Base-by-base conservation (phyloP, 2,797 vertebrate genomes). In the Amazona ochrocephala region DNA sequence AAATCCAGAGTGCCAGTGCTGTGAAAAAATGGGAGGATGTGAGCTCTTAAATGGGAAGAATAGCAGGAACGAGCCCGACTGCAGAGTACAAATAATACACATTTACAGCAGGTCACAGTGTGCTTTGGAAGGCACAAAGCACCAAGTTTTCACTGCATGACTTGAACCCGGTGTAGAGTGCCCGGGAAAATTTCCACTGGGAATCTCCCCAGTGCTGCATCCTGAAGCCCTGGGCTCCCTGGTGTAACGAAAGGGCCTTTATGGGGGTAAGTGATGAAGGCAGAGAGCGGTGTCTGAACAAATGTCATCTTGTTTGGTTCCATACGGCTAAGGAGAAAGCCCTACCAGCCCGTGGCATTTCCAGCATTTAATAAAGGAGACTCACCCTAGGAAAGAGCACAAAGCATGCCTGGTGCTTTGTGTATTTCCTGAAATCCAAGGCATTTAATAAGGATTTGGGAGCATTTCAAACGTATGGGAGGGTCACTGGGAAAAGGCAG, bases 1-100 rank as follows among this genome's bases (percentile, higher is more conserved):
- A 77, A 75, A 72, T 7, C 42, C 71, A 77, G 56, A 39, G 21
- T 34, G 42, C 32, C 10, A 14, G 32, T 5, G 65, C 48, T 48
- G 48, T 1, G 5, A 16, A 76, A 81, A 93, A 94, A 83, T 51
- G 81, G 72, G 87, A 96, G 84, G 92, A 95, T 92, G 12, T 87
- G 79, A 42, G n/a, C 81, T 89, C 82, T 91, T 89, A 37, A 23
- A 47, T 26, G 22, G 65, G 78, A 94, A 94, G 75, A 97, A 95
- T 66, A 58, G 50, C 87, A 92, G 72, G 93, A 94, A 89, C 2
- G 1, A 92, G 45, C 23, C 34, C 50, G 44, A 42, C 5, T n/a
- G 21, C 75, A 68, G 61, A 32, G 18, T 18, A 68, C 81, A 83
- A 87, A 45, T 15, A 56, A 42, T 8, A 16, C 6, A 15, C 23